Conservation (phyloP, 2,888 invertebrate species). For the Odontothrips loti region DNA sequence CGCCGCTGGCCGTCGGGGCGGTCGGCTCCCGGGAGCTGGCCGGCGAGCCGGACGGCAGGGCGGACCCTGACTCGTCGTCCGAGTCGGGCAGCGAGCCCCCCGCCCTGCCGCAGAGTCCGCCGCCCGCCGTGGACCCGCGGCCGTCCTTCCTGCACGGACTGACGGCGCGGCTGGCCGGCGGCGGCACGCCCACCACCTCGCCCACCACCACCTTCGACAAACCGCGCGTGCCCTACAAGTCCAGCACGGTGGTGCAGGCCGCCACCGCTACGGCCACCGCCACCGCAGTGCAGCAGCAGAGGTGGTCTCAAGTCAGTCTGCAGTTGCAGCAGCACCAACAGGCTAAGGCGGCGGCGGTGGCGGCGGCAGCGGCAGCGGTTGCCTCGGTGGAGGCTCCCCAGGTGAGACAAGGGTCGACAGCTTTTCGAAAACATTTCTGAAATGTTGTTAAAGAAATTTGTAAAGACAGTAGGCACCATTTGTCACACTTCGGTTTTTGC, state of each 20-base stretch:
- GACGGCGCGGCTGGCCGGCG: slow-evolving; percentile 41
- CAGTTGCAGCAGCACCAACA: not conserved
- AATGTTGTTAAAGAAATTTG: too few relatives aligned
- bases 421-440: not conserved
- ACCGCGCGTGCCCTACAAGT: slow-evolving; percentile 41
- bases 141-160: slow-evolving; percentile 69
- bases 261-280: not conserved
- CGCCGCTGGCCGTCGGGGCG: slow-evolving; percentile 36
- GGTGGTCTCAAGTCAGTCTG: not conserved
- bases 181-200: not conserved
- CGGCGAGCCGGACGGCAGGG: slow-evolving; percentile 82
- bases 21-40: slow-evolving; percentile 67
- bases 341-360: not conserved
- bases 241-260: slow-evolving; percentile 34
- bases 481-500: too few relatives aligned
- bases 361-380: slow-evolving; percentile 17
- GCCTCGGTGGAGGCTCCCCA: not conserved
- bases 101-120: slow-evolving; percentile 64
- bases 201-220: slow-evolving; percentile 36
- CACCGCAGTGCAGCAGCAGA: not conserved
- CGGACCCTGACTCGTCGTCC: slow-evolving; percentile 68
- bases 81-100: slow-evolving; percentile 58
- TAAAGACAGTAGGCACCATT: too few relatives aligned
- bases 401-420: not conserved
- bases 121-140: slow-evolving; percentile 55